Base-by-base conservation (phyloP, 2,797 vertebrate species). In the Rhodeus uyekii region DNA sequence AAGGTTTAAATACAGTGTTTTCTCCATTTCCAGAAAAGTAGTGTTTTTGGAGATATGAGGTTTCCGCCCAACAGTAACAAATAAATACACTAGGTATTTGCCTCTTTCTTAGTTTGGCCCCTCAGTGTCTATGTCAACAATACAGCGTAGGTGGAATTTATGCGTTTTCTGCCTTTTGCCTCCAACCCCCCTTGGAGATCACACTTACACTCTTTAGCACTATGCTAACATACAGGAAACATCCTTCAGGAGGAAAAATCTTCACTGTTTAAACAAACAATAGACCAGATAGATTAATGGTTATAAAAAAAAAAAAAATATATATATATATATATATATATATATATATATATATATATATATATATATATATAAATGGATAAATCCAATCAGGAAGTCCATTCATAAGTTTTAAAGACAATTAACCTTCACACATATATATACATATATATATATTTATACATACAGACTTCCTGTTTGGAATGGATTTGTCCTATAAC, bases 121-220 rank as follows among this genome's bases (percentile, higher is more conserved):
- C 90, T 91, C 89, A 5, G 87, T 29, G 58, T 87, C 90, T 92
- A 79, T 90, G 90, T 93, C 92, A 93, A 93, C 91, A 92, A 75
- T 68, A 63, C 87, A 22, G 68, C 75, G 76, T 78, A 85, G 89
- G 80, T 90, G 91, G 92, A 94, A 95, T 93, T 92, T 84, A 85
- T 72, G 84, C 83, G 86, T 19, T 75, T 63, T 65, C 19, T 71
- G 87, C 68, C 34, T 48, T 81, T 68, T 32, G 74, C 84, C 79
- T 76, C 55, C 78, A 73, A 44, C 63, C 67, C 39, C 48, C 61
- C 32, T 65, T 34, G 63, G 13, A 69, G 24, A 72, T 63, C 24
- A 48, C 73, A 46, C 60, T 50, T 65, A 53, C 24, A 24, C 46
- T 46, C 39, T 61, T 27, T 29, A 60, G 27, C 27, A 29, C 32